A percentile compares a stretch with the other conserved stretches of the same genome.
Conservation (phyloP, 2,888 invertebrate genomes). For the Drosophila infuscata region DNA sequence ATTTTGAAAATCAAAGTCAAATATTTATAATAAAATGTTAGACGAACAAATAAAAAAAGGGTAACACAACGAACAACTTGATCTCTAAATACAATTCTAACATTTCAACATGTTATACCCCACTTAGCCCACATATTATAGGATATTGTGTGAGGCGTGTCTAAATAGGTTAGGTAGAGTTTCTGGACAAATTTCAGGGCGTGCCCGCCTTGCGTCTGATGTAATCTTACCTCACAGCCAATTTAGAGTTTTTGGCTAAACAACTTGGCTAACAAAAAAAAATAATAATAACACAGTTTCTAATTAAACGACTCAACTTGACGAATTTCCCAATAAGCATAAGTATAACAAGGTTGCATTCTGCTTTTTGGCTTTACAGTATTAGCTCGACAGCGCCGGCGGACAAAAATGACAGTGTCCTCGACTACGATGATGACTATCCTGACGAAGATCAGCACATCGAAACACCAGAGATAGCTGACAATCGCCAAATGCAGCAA, state of each 20-base stretch:
- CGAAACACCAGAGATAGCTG: constrained; percentile 54
- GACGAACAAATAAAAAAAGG: not conserved
- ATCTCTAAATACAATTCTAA: not conserved
- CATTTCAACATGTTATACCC: not conserved
- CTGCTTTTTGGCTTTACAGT: constrained; percentile 48
- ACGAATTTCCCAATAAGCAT: constrained; percentile 34
- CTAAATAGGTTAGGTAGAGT: constrained; percentile 68
- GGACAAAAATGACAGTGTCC: constrained; percentile 26
- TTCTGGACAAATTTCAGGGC: constrained; percentile 66
- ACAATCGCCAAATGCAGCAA: constrained; percentile 55
- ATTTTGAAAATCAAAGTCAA: not conserved
- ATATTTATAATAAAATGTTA: not conserved
- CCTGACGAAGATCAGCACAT: constrained; percentile 54
- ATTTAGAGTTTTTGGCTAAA: constrained; percentile 43
- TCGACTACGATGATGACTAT: constrained; percentile 68
- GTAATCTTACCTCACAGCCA: constrained; percentile 35
- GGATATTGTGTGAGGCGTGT: constrained; percentile 38
- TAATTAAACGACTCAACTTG: constrained; percentile 28
- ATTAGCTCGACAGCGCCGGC: constrained; percentile 75
- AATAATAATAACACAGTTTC: constrained; percentile 21
- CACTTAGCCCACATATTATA: not conserved
- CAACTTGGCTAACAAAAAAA: constrained; percentile 37
- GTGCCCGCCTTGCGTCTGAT: constrained; percentile 46
- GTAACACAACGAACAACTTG: not conserved
- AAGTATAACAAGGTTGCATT: constrained; percentile 19